Evolutionary conservation across 2,888 invertebrate genomes (phyloP).

Genomic region (Epistrophe eligans): DNA sequence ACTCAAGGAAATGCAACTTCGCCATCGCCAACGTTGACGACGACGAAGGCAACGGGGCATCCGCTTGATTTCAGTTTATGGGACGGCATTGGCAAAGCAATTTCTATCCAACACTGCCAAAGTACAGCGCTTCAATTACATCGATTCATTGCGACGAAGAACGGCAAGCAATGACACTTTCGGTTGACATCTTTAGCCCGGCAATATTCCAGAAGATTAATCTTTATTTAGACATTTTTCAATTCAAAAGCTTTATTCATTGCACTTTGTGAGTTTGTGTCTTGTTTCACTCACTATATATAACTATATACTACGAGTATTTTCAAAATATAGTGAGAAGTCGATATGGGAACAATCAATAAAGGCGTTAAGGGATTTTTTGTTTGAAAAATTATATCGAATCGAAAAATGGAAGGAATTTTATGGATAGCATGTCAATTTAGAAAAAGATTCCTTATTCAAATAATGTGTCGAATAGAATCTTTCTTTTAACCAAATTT

Average conservation of each 20-base stretch:
- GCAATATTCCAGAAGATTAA: constrained; percentile 69
- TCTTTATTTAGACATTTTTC: constrained; percentile 69
- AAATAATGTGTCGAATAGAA: not conserved
- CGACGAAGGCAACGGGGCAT: not conserved
- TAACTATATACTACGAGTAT: too few species aligned
- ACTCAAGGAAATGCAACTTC: constrained; percentile 24
- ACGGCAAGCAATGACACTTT: constrained; percentile 50
- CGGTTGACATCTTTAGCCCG: constrained; percentile 65
- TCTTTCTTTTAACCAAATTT: constrained; percentile 13
- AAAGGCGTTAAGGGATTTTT: constrained; percentile 38
- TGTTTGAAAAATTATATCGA: constrained; percentile 42
- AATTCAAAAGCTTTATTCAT: constrained; percentile 58
- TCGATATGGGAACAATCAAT: constrained; percentile 43
- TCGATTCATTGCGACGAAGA: constrained; percentile 17
- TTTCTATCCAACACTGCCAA: not conserved
- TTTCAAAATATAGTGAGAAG: constrained; percentile 14
- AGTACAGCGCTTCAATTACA: constrained; percentile 5
- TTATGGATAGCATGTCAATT: not conserved
- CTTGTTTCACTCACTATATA: not conserved
- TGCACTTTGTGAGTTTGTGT: constrained; percentile 46
- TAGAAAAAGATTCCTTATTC: not conserved
- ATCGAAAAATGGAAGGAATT: constrained; percentile 7
- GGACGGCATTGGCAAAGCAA: constrained; percentile 31
- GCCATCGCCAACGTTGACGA: not conserved
- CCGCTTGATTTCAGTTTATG: constrained; percentile 40